Evolutionary conservation across 37 sponge, comb jelly and placozoan genomes (phyloP).

Genomic region (Corticium candelabrum): DNA sequence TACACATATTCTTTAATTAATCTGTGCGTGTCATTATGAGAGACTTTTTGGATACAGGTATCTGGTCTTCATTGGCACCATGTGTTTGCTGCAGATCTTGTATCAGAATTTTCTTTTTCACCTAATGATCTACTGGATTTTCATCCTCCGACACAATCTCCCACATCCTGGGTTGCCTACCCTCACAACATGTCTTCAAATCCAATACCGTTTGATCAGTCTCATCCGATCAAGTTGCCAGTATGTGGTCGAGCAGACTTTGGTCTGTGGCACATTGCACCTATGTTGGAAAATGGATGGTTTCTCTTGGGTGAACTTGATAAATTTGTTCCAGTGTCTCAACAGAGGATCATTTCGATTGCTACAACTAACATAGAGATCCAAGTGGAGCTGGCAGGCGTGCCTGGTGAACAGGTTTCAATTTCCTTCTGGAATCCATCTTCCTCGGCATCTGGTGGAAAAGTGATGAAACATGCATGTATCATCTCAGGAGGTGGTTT

Average conservation of each 20-base stretch:
- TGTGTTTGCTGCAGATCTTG: conserved; percentile 43
- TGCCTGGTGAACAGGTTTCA: conserved; percentile 40
- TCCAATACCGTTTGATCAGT: conserved; percentile 2
- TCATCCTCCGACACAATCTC: conserved; percentile 12
- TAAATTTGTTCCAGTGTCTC: conserved; percentile 47
- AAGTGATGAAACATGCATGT: conserved; percentile 27
- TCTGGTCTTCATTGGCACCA: conserved; percentile 47
- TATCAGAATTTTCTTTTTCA: conserved; percentile 11
- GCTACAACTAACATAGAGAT: not conserved
- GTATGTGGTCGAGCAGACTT: conserved; percentile 32
- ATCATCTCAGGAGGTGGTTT: conserved; percentile 24
- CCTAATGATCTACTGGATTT: conserved; percentile 39
- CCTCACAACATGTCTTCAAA: conserved; percentile 12
- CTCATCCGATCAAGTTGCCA: conserved; percentile 6
- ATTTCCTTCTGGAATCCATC: conserved; percentile 11
- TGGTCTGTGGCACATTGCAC: conserved; percentile 42
- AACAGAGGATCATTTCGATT: conserved; percentile 18
- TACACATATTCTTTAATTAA: no score
- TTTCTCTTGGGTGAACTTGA: conserved; percentile 54
- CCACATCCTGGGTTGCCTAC: conserved; percentile 9
- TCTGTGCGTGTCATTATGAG: no score
- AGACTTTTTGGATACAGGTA: no score
- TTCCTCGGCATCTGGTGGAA: not conserved
- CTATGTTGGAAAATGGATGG: conserved; percentile 25
- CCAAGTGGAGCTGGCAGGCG: conserved; percentile 29